These are phyloP conservation scores for Archocentrus centrarchus DNA, from an alignment of 2,113 vertebrate genomes.

Conservation along the genomic window DNA sequence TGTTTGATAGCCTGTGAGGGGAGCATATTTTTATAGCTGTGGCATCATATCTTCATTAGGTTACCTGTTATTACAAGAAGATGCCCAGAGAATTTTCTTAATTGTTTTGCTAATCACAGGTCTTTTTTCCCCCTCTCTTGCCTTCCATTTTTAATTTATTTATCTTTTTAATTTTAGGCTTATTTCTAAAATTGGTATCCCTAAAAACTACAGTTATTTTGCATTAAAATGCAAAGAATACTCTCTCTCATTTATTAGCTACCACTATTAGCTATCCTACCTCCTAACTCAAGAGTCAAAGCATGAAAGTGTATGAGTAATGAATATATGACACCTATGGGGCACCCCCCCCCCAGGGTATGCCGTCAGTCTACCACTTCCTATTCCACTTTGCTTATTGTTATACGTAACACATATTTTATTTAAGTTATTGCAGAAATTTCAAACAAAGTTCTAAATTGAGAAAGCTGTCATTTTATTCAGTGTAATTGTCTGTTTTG, in stretches of 20 bases:
- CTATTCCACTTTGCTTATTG: too few species aligned
- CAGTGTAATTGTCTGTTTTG: too few species aligned
- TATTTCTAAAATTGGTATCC: background rate
- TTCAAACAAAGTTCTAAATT: too few species aligned
- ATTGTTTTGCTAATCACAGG: conserved; percentile 1
- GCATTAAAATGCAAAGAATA: background rate
- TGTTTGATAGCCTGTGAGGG: conserved; percentile 35
- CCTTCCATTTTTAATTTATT: background rate
- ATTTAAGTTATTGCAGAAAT: too few species aligned
- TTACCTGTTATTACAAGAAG: conserved; percentile 5
- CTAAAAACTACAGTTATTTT: background rate
- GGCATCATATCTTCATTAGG: conserved; percentile 23
- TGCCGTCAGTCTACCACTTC: too few species aligned
- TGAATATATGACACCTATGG: background rate
- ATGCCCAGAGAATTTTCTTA: background rate
- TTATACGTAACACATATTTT: too few species aligned
- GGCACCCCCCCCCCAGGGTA: too few species aligned
- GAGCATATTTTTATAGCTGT: background rate
- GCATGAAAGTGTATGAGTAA: accelerated
- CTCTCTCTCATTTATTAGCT: too few species aligned
- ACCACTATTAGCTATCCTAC: too few species aligned
- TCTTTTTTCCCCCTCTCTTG: background rate
- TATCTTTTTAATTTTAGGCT: background rate
- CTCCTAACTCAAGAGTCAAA: too few species aligned
- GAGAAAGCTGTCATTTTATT: too few species aligned